These are phyloP conservation scores for Dendronephthya gigantea DNA, from an alignment of 64 coral and sea anemone species.

Conservation along the genomic window DNA sequence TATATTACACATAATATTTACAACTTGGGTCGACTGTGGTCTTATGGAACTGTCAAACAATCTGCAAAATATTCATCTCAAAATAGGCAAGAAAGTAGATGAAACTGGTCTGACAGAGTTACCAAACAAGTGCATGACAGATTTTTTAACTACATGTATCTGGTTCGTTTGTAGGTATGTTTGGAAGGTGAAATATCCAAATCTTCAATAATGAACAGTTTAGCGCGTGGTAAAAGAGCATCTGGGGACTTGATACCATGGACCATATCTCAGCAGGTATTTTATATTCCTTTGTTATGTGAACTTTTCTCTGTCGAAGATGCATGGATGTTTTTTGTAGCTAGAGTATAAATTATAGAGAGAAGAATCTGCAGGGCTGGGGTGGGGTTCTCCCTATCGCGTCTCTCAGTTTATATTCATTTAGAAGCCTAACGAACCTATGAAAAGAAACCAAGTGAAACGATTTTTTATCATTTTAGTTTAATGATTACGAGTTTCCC, in stretches of 20 bases:
- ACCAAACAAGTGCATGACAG: too few species aligned
- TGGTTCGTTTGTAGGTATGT: slow-evolving; percentile 41
- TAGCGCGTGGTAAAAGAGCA: slow-evolving; percentile 85
- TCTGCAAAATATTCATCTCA: too few species aligned
- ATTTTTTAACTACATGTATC: background rate
- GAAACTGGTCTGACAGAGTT: too few species aligned
- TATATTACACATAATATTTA: too few species aligned
- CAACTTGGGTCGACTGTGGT: background rate
- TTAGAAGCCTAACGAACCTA: too few species aligned
- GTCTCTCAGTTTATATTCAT: too few species aligned
- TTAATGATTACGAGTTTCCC: slow-evolving; percentile 91
- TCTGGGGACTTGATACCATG: slow-evolving; percentile 93
- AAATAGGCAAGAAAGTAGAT: too few species aligned
- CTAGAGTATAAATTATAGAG: too few species aligned
- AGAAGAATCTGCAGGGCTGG: too few species aligned
- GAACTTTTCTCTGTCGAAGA: background rate
- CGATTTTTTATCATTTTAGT: slow-evolving; percentile 16
- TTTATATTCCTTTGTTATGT: background rate
- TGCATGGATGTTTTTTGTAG: background rate
- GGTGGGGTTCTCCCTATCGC: too few species aligned
- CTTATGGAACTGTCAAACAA: too few species aligned
- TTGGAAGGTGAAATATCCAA: slow-evolving; percentile 97
- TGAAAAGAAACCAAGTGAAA: background rate
- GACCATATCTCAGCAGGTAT: slow-evolving; percentile 95
- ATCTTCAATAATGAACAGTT: slow-evolving; percentile 70